Percentiles rank a stretch among this genome's conserved stretches.
phyloP scores from a whole-genome alignment of 2,888 invertebrate genomes.

The Chesias legatella region DNA sequence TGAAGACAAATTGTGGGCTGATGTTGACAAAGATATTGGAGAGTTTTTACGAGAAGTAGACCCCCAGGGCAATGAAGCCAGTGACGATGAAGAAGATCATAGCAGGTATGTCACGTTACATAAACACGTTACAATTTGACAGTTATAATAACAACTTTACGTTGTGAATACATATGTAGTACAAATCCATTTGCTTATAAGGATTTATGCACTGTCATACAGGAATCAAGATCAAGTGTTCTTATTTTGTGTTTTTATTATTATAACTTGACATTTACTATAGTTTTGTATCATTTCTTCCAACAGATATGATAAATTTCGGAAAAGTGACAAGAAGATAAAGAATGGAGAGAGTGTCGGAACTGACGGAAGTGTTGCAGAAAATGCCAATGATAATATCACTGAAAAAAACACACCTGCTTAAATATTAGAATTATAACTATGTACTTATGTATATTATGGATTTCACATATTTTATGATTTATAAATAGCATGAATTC shows the following conservation, averaged over 20 bases:
- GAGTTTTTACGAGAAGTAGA: constrained; percentile 86
- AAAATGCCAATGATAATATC: constrained; percentile 50
- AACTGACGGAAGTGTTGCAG: constrained; percentile 51
- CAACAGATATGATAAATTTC: constrained; percentile 82
- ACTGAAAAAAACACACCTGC: constrained; percentile 54
- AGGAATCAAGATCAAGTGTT: too few species aligned
- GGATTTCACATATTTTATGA: not conserved
- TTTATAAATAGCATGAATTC: not conserved
- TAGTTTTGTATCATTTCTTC: constrained; percentile 3
- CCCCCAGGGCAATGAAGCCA: constrained; percentile 85
- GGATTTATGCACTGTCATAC: too few species aligned
- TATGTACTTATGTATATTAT: not conserved
- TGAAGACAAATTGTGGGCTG: constrained; percentile 89
- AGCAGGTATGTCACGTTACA: too few species aligned
- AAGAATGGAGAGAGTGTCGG: constrained; percentile 66
- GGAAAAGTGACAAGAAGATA: constrained; percentile 82
- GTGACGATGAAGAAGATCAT: constrained; percentile 83
- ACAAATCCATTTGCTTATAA: too few species aligned
- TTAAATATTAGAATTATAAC: constrained; percentile 28
- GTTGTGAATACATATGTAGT: too few species aligned
- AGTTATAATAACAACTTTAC: too few species aligned
- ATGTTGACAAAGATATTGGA: constrained; percentile 90
- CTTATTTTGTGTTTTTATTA: too few species aligned
- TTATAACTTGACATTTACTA: too few species aligned
- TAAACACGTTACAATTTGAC: too few species aligned